phyloP scores from a whole-genome alignment of 1,140 invertebrate genomes.

The Drosophila varians region DNA sequence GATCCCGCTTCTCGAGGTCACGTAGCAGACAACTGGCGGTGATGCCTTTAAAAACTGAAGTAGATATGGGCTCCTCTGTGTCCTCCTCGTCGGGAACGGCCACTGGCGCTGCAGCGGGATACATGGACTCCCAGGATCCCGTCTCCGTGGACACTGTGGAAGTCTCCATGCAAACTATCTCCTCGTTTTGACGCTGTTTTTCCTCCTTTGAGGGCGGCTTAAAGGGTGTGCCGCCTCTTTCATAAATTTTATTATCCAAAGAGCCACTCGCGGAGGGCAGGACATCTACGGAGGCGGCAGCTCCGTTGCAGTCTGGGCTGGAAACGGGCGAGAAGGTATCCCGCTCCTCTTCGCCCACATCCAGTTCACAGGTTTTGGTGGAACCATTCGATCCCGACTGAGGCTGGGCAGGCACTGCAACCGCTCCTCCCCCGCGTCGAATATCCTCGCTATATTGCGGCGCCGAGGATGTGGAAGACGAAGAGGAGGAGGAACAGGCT shows the following conservation, averaged over 20 bases:
- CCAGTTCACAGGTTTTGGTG: slow-evolving; percentile 73
- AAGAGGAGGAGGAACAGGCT: slow-evolving; percentile 41
- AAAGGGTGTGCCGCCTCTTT: slow-evolving; percentile 13
- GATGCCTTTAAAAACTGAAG: slow-evolving; percentile 49
- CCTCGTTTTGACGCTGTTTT: slow-evolving; percentile 88
- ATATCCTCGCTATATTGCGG: slow-evolving; percentile 80
- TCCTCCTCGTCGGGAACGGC: slow-evolving; percentile 1
- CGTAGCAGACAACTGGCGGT: slow-evolving; percentile 69
- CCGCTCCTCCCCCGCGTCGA: slow-evolving; percentile 46
- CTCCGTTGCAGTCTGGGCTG: slow-evolving; percentile 62
- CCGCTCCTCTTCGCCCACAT: slow-evolving; percentile 76
- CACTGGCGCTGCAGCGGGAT: slow-evolving; percentile 63
- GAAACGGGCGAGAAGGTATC: slow-evolving; percentile 76
- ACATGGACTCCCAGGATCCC: slow-evolving; percentile 86
- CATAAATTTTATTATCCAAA: slow-evolving; percentile 52
- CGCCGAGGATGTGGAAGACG: slow-evolving; percentile 57
- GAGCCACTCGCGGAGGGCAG: slow-evolving; percentile 22
- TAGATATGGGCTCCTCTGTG: slow-evolving; percentile 11
- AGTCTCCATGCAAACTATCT: slow-evolving; percentile 86
- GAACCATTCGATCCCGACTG: slow-evolving; percentile 50
- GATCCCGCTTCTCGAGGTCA: slow-evolving; percentile 69
- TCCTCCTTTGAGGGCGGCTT: slow-evolving; percentile 86
- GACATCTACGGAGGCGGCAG: slow-evolving; percentile 2
- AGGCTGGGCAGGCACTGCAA: slow-evolving; percentile 1
- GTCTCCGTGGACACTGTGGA: slow-evolving; percentile 86